Base-by-base conservation (phyloP, 2,113 vertebrate species). In the Oryzias celebensis region DNA sequence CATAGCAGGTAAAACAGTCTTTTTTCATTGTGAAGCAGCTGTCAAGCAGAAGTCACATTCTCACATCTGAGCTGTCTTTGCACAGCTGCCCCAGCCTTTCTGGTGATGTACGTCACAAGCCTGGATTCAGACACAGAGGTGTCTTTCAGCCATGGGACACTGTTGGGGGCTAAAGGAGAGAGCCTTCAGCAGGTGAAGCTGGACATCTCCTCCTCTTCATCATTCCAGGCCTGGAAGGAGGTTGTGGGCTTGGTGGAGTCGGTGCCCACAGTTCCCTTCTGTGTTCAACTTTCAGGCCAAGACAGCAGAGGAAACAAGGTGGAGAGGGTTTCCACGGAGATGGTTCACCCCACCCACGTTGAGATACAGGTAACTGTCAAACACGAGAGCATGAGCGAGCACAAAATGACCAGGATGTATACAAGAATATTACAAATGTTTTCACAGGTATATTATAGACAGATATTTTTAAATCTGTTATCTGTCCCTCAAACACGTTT, bases 31-130 rank as follows among this genome's bases (percentile, higher is more conserved):
- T n/a, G 3, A 1, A 18, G 10, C 18, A 7, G 18, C 46, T 48
- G 17, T 48, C 7, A 12, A 2, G 10, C 3, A 18, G 18, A 18
- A 17, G 5, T 18, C 7, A 48, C 5, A 12, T 48, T 18, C n/a
- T 12, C 18, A 18, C 1, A 18, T 3, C n/a, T 18, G n/a, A n/a
- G 18, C 47, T 48, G 47, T 48, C 20, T 58, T 17, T 36, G 36
- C 2, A 36, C 47, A 93, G 92, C 87, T 50, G 63, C 68, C 18
- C 71, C 90, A 24, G 84, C 73, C 20, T 93, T 89, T 50, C 65
- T 93, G 70, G 90, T 92, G 59, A 65, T 92, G 82, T 14, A 79
- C 4, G 76, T 92, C 6, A 93, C 83, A 4, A 89, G 91, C 63
- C 63, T 89, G 22, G 65, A 50, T 28, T 63, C 73, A 23, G 59